Conservation (phyloP, 2,888 invertebrate genomes). For the Hydroisotoma schaefferi region DNA sequence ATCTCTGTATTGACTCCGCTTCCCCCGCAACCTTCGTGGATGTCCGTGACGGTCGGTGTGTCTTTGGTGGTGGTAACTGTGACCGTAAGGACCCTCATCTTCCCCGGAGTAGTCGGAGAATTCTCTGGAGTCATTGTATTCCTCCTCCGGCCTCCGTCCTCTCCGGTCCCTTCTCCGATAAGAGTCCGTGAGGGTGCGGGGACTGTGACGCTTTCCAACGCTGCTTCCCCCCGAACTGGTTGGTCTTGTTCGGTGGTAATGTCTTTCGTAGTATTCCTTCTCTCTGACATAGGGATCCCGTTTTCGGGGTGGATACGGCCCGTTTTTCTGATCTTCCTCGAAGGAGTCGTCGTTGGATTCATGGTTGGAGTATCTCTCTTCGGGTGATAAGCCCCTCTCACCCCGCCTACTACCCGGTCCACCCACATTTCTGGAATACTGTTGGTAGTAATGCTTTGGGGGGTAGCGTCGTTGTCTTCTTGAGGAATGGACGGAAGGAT, state of each 20-base stretch:
- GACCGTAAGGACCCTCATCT: conserved; percentile 19
- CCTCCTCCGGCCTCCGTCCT: conserved; percentile 23
- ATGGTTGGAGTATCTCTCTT: conserved; percentile 44
- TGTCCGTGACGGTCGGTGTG: conserved; percentile 19
- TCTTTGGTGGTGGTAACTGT: conserved; percentile 17
- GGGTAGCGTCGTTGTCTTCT: conserved; percentile 22
- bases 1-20: conserved; percentile 30
- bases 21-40: conserved; percentile 28
- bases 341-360: conserved; percentile 45
- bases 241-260: conserved; percentile 52
- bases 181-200: conserved; percentile 29
- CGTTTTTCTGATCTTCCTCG: conserved; percentile 50
- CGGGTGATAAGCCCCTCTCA: conserved; percentile 11
- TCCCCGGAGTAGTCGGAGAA: conserved; percentile 45
- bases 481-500: conserved; percentile 36
- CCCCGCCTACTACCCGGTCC: conserved; percentile 15
- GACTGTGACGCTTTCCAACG: conserved; percentile 52
- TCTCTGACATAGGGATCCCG: conserved; percentile 52
- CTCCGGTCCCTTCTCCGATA: conserved; percentile 27
- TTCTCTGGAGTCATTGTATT: conserved; percentile 31
- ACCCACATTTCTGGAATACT: too few species aligned
- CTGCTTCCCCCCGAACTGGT: conserved; percentile 53
- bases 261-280: conserved; percentile 52
- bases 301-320: conserved; percentile 52
- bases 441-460: conserved; percentile 25